Percentiles rank a stretch among this genome's conserved stretches.
Conservation (phyloP, 2,888 invertebrate genomes). For the Eugnorisma glareosa region DNA sequence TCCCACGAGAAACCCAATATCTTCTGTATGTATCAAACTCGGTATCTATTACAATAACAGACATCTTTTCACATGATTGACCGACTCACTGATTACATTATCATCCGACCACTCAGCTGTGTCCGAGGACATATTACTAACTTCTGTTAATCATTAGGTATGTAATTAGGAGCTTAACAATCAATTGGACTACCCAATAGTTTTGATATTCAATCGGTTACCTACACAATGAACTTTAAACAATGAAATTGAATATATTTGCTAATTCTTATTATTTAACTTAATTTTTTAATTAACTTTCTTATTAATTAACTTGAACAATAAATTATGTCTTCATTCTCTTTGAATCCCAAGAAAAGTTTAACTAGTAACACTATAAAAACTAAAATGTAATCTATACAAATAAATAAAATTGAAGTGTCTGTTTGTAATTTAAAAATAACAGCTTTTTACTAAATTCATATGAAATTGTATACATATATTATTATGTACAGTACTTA, state of each 20-base stretch:
- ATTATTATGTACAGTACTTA: too few relatives aligned
- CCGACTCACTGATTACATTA: constrained; percentile 32
- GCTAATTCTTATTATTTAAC: too few relatives aligned
- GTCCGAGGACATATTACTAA: constrained; percentile 11
- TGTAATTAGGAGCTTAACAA: neutral
- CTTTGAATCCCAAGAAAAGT: neutral
- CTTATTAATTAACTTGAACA: neutral
- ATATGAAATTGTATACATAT: too few relatives aligned
- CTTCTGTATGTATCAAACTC: constrained; percentile 6
- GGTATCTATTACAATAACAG: constrained; percentile 10
- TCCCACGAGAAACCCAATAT: neutral
- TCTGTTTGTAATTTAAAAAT: too few relatives aligned
- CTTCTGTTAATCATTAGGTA: neutral
- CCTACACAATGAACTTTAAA: neutral
- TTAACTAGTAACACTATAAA: too few relatives aligned
- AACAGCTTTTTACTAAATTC: too few relatives aligned
- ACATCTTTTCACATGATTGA: constrained; percentile 28
- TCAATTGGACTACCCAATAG: neutral
- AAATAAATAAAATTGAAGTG: too few relatives aligned
- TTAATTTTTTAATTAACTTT: too few relatives aligned
- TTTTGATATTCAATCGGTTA: constrained; percentile 21
- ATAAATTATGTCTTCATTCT: neutral
- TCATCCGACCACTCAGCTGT: constrained; percentile 7
- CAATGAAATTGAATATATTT: neutral
- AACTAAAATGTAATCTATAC: too few relatives aligned